Evolutionary conservation across 2,888 invertebrate species (phyloP), one percentile per base, ranked within the genome.

Genomic region (Alloplasta piceator): DNA sequence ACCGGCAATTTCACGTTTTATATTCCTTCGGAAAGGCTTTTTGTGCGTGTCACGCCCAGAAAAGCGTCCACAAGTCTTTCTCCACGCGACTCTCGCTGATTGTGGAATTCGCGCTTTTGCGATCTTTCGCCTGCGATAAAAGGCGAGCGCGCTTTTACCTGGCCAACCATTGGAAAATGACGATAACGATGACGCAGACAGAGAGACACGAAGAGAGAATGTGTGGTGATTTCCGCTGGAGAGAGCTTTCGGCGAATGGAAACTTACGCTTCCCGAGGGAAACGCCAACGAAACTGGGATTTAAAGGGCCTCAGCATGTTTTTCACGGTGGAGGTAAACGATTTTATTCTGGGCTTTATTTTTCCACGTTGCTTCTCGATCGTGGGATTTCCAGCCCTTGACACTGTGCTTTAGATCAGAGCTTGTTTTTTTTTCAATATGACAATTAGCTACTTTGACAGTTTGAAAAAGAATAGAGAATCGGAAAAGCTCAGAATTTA

Each of bases 231-330:
- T 26, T 48, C 46, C 46, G 36, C n/a, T 41, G 26, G 9, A 46
- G 38, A 60, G 60, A 70, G 64, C 64, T 74, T 71, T 68, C 63
- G 74, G 64, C 38, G 56, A 66, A 73, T 55, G 48, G 39, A 39
- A 73, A 79, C 52, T 56, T 71, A 68, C 52, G 56, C 26, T 3
- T 74, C 38, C 70, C 39, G 56, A 26, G 70, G 58, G 10, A 43
- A 3, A 41, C 26, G 50, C 48, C 43, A 41, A 12, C 74, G 48
- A 48, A 26, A 26, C 26, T 39, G 74, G 79, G 55, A 77, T 74
- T 78, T 74, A 78, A 84, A 80, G 80, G 74, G 46, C 43, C 73
- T 58, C 84, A 80, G 79, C 85, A 80, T 86, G 85, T 84, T 80
- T 64, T 68, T n/a, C 60, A 38, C 14, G 46, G 70, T 71, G 14